These are phyloP conservation scores for Odontothrips loti DNA, from an alignment of 2,888 invertebrate genomes.

Conservation along the genomic window DNA sequence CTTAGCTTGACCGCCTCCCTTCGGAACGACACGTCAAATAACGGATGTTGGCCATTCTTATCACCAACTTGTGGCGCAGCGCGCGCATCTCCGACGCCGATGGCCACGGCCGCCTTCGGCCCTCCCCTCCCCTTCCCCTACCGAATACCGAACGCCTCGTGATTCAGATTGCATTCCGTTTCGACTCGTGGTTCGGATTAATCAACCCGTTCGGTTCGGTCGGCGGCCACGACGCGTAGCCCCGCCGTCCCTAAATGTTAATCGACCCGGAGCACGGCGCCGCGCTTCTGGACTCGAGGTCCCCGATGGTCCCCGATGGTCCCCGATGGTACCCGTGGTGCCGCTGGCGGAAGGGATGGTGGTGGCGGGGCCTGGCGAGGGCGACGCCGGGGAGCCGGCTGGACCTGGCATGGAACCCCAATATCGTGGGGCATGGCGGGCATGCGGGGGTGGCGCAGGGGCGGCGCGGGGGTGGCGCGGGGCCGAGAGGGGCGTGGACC, in stretches of 20 bases:
- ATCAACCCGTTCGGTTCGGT: not conserved
- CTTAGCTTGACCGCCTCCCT: too few relatives aligned
- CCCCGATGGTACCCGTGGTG: not conserved
- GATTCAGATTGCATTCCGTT: constrained; percentile 9
- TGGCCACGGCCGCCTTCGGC: too few relatives aligned
- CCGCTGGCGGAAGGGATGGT: not conserved
- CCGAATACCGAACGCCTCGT: not conserved
- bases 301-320: not conserved
- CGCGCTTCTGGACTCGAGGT: not conserved
- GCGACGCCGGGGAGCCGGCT: not conserved
- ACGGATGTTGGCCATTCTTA: too few relatives aligned
- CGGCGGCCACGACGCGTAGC: not conserved
- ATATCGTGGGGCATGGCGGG: not conserved
- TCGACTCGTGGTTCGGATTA: not conserved
- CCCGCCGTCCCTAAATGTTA: constrained; percentile 22
- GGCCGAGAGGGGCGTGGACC: not conserved
- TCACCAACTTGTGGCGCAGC: too few relatives aligned
- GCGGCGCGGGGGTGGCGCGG: not conserved
- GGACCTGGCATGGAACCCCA: constrained; percentile 8
- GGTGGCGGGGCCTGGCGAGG: not conserved
- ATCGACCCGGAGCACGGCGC: not conserved
- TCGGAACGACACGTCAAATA: too few relatives aligned
- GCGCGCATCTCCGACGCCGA: too few relatives aligned
- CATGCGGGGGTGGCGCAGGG: not conserved
- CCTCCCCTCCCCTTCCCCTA: not conserved